Conservation (phyloP, 2,888 invertebrate species). For the Allophyes oxyacanthae region DNA sequence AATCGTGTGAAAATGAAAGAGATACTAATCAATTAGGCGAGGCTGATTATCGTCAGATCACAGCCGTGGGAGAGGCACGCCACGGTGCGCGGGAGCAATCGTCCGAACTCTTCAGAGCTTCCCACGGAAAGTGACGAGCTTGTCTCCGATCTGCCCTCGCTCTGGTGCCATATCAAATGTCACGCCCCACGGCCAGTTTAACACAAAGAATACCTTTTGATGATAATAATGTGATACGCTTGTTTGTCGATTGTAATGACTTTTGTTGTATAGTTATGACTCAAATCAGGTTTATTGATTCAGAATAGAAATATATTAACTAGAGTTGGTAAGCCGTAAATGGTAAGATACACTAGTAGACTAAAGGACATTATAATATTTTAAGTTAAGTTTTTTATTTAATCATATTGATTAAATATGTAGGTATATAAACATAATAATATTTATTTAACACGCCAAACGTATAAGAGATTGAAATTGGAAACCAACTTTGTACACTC, state of each 20-base stretch:
- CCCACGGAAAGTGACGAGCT: constrained; percentile 69
- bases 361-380: too few relatives aligned
- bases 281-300: too few relatives aligned
- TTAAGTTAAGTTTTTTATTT: too few relatives aligned
- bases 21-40: constrained; percentile 70
- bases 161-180: constrained; percentile 76
- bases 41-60: constrained; percentile 60
- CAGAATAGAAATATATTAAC: too few relatives aligned
- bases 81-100: constrained; percentile 74
- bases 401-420: too few relatives aligned
- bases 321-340: too few relatives aligned
- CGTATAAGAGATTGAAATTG: background rate
- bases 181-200: constrained; percentile 57
- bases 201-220: constrained; percentile 43
- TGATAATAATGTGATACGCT: constrained; percentile 40
- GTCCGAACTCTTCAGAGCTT: constrained; percentile 61
- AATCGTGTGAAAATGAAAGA: constrained; percentile 61
- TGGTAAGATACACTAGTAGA: too few relatives aligned
- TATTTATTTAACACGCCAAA: background rate
- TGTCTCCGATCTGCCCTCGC: constrained; percentile 64
- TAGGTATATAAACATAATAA: background rate
- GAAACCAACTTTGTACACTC: background rate
- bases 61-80: constrained; percentile 71
- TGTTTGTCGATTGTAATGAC: constrained; percentile 20
- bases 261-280: constrained; percentile 1